Evolutionary conservation across 2,888 invertebrate genomes (phyloP), one percentile per base, ranked within the genome.

Genomic region (Melieria picta): DNA sequence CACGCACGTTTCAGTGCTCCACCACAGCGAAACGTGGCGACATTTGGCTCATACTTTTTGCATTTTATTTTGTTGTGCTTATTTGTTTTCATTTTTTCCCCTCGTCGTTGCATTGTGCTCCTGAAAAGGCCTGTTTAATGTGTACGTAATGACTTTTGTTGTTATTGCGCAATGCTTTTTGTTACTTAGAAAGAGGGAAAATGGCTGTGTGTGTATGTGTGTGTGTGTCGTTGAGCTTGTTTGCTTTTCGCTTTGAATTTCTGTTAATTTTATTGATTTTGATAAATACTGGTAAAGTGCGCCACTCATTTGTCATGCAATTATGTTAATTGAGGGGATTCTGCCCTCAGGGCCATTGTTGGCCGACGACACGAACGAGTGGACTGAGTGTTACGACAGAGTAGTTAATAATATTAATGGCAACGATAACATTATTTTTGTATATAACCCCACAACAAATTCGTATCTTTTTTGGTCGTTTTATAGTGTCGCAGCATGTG

Each of bases 301-400:
- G 47, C 43, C 11, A 66, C 56, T 56, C 57, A 71, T 71, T 71
- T 71, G 62, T 66, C 66, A 71, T 71, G 71, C 62, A 71, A 71
- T 71, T 71, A 71, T 62, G 56, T 62, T 66, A 71, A 71, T 71
- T 66, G 66, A 65, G 62, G 65, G 65, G 56, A 46, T 65, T 56
- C 57, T 46, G 65, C 46, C 56, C 56, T 11, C 65, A 16, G 9
- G 50, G 9, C n/a, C 9, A 10, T 42, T 50, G 47, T n/a, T 10
- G 30, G 30, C 11, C 63, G 30, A 55, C n/a, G 50, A 43, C 5
- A 7, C 10, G 7, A 4, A 5, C 9, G 9, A 43, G n/a, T 10
- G 50, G 50, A 45, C 13, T 42, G 52, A 64, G 4, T 16, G 50
- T 6, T 16, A 58, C 16, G 13, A 46, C 2, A 60, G 11, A 60